phyloP scores from a whole-genome alignment of 1,140 invertebrate species.

The Portunus trituberculatus region DNA sequence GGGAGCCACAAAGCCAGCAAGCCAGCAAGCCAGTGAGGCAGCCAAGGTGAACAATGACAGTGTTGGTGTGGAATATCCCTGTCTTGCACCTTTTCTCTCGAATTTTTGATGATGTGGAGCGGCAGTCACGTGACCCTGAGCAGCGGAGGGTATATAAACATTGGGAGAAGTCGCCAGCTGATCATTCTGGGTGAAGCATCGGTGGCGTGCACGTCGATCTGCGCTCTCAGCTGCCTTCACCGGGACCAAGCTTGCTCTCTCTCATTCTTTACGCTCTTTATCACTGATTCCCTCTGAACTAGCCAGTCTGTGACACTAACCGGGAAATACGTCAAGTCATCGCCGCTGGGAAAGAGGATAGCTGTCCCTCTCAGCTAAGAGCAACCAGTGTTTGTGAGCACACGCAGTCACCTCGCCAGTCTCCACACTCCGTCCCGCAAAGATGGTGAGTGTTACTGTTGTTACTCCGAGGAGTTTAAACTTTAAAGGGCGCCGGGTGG shows the following conservation, averaged over 20 bases:
- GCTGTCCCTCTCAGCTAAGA: not conserved
- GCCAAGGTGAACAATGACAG: not conserved
- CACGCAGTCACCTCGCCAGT: not conserved
- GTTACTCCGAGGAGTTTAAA: not conserved
- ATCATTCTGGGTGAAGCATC: constrained; percentile 67
- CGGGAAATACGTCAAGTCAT: not conserved
- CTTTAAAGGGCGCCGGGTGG: not conserved
- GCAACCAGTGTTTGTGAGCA: not conserved
- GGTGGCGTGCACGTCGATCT: constrained; percentile 69
- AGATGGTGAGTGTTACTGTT: not conserved
- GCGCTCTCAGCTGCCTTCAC: constrained; percentile 68
- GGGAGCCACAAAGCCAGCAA: not conserved
- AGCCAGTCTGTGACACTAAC: not conserved
- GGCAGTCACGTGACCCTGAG: constrained; percentile 35
- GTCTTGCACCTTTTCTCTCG: constrained; percentile 34
- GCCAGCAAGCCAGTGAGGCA: too few relatives aligned
- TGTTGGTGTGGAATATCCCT: not conserved
- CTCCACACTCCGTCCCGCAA: not conserved
- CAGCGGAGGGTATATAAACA: constrained; percentile 42
- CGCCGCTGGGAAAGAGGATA: not conserved
- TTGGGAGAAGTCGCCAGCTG: constrained; percentile 32
- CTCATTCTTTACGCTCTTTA: not conserved
- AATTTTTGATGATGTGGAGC: constrained; percentile 63
- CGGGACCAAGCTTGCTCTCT: constrained; percentile 7
- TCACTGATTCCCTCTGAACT: not conserved